Percentiles rank a stretch among this genome's conserved stretches.
Evolutionary conservation across 1,140 invertebrate genomes (phyloP).

Genomic region (Drosophila simulans): DNA sequence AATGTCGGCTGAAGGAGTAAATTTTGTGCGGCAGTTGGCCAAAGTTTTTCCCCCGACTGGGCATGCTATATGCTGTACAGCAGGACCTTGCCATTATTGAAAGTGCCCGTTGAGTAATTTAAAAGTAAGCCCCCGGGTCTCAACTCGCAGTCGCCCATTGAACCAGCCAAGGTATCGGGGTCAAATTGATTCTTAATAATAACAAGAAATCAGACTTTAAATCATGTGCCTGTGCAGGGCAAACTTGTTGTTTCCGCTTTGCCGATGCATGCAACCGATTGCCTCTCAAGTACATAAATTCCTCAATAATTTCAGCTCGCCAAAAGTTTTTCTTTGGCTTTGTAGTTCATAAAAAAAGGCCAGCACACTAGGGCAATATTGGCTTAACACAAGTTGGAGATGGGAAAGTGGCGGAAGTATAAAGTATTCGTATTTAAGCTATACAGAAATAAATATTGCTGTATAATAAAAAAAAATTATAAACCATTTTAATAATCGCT

Average conservation of each 20-base stretch:
- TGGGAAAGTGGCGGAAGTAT: no score
- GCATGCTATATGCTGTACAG: slow-evolving; percentile 18
- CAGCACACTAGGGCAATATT: slow-evolving; percentile 9
- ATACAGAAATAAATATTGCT: background rate
- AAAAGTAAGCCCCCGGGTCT: slow-evolving; percentile 60
- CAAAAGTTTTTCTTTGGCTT: slow-evolving; percentile 49
- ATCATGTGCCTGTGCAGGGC: slow-evolving; percentile 49
- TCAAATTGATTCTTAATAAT: slow-evolving; percentile 76
- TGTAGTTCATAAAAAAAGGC: slow-evolving; percentile 57
- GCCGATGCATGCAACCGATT: slow-evolving; percentile 72
- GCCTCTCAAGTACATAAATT: slow-evolving; percentile 60
- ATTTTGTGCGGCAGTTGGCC: slow-evolving; percentile 52
- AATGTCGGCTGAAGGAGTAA: slow-evolving; percentile 52
- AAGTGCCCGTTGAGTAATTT: slow-evolving; percentile 78
- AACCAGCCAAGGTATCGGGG: slow-evolving; percentile 50
- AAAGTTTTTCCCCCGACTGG: slow-evolving; percentile 51
- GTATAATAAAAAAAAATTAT: background rate
- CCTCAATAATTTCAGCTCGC: slow-evolving; percentile 54
- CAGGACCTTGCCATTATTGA: slow-evolving; percentile 67
- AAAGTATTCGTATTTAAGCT: background rate
- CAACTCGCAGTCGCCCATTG: slow-evolving; percentile 49
- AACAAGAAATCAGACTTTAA: slow-evolving; percentile 57
- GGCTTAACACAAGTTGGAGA: background rate
- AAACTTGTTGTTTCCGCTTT: slow-evolving; percentile 19
- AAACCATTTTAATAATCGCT: no score